Base-by-base conservation (phyloP, 2,888 invertebrate genomes). In the Corbicula japonica region DNA sequence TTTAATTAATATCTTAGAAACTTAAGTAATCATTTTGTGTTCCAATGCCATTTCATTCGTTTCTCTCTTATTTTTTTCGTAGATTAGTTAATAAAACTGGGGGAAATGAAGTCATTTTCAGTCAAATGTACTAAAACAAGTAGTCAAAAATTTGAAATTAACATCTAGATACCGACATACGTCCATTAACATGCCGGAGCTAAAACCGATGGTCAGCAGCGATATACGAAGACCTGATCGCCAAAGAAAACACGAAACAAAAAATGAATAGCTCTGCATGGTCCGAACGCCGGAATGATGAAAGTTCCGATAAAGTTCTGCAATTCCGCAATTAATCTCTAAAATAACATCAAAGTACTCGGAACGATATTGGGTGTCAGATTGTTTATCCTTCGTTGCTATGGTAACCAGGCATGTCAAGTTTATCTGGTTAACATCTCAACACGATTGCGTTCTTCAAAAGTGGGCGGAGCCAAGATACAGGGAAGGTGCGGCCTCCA, bases 271-370 rank as follows among this genome's bases (percentile, higher is more conserved):
- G 44, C 18, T 18, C 41, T 41, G 41, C 38, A 52, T 35, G 41
- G 54, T 54, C 54, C 69, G 61, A 72, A 72, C 41, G 21, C 26
- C 26, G 21, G 6, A 23, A 2, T 52, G 65, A 65, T 65, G 65
- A 65, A 65, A 50, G 65, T 65, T 61, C 8, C 46, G 26, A 62
- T 62, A 62, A 60, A 62, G 62, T 38, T 41, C 44, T 54, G 32
- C 34, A 28, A 72, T 72, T 66, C 44, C 58, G 61, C 61, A 72
- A 80, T 75, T 80, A 80, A 80, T 75, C 80, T 75, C 71, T 62
- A 66, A 71, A 80, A 80, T 68, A 80, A 80, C 80, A 76, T 80
- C 80, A 80, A 80, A 80, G 80, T 70, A 60, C 68, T 68, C 68
- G 26, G 68, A 58, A 28, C 66, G 75, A 80, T 80, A 66, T 75